Conservation (phyloP, 2,113 vertebrate genomes). For the Embiotoca jacksoni region DNA sequence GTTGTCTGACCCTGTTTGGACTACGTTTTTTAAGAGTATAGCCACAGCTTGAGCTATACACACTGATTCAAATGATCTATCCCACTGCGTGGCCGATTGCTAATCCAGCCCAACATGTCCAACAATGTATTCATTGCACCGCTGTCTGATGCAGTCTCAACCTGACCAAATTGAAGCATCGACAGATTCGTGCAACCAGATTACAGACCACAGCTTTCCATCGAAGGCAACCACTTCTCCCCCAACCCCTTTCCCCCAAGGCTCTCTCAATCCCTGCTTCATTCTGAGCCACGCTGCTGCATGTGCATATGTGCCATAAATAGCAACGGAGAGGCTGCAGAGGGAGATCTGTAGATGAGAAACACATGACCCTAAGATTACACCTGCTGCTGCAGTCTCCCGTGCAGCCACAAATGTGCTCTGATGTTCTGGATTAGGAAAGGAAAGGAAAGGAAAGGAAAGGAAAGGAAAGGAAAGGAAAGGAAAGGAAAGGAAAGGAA, state of each 20-base stretch:
- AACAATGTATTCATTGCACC: constrained; percentile 19
- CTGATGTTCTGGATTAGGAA: constrained; percentile 38
- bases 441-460: constrained; percentile 20
- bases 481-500: constrained; percentile 12
- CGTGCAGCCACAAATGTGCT: constrained; percentile 28
- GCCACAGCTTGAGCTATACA: constrained; percentile 27
- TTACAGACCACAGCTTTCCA: constrained; percentile 42
- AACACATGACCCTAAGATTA: constrained; percentile 56
- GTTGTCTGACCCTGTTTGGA: constrained; percentile 66
- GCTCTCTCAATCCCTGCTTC: constrained; percentile 59
- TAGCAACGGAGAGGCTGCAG: constrained; percentile 65
- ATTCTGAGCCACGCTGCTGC: constrained; percentile 55
- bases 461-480: constrained; percentile 20
- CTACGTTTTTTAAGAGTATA: constrained; percentile 18
- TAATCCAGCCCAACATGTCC: constrained; percentile 26
- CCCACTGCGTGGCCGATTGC: background rate
- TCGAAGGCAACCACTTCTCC: constrained; percentile 43
- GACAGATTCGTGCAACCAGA: constrained; percentile 28
- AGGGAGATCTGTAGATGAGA: constrained; percentile 69
- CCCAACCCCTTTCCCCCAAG: constrained; percentile 35
- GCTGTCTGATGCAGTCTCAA: background rate
- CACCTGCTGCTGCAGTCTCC: constrained; percentile 55
- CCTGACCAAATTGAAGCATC: constrained; percentile 14
- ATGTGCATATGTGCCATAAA: constrained; percentile 71
- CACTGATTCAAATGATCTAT: constrained; percentile 39